phyloP scores from a whole-genome alignment of 2,113 vertebrate genomes.

The Hassar affinis region DNA sequence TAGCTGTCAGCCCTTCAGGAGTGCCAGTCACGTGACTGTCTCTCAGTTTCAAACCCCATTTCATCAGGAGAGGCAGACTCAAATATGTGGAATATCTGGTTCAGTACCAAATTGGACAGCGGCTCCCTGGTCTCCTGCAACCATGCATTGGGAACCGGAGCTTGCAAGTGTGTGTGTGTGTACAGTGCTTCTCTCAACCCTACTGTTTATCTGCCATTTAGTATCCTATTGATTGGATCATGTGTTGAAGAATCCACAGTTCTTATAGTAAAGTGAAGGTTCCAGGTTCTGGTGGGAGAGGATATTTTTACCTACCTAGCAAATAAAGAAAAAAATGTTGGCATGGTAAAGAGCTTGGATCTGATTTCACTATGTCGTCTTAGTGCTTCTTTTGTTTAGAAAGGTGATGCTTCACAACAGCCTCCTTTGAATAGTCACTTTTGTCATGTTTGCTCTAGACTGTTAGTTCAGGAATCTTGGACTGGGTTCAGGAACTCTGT shows the following conservation, averaged over 20 bases:
- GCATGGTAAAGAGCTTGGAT: conserved; percentile 40
- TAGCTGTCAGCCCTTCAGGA: neutral
- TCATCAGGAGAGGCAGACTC: neutral
- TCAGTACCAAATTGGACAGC: neutral
- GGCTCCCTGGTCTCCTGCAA: neutral
- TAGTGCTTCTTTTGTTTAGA: conserved; percentile 55
- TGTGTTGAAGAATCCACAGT: neutral
- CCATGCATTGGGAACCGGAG: neutral
- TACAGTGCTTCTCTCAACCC: neutral
- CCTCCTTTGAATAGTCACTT: conserved; percentile 69
- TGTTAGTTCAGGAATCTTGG: conserved; percentile 61
- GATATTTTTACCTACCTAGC: conserved; percentile 2
- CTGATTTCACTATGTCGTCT: conserved; percentile 48
- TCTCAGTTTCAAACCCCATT: conserved; percentile 6
- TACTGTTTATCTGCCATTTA: neutral
- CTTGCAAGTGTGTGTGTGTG: conserved; percentile 16
- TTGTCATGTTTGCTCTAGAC: conserved; percentile 64
- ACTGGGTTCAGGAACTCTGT: conserved; percentile 70
- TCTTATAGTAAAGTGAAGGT: no score
- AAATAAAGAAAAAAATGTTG: neutral
- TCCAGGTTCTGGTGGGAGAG: neutral
- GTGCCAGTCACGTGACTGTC: neutral
- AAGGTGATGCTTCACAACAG: conserved; percentile 60
- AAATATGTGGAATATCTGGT: neutral
- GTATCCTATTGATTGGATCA: neutral